These are phyloP conservation scores for Rhodeus uyekii DNA, from an alignment of 2,797 vertebrate genomes.

Conservation along the genomic window DNA sequence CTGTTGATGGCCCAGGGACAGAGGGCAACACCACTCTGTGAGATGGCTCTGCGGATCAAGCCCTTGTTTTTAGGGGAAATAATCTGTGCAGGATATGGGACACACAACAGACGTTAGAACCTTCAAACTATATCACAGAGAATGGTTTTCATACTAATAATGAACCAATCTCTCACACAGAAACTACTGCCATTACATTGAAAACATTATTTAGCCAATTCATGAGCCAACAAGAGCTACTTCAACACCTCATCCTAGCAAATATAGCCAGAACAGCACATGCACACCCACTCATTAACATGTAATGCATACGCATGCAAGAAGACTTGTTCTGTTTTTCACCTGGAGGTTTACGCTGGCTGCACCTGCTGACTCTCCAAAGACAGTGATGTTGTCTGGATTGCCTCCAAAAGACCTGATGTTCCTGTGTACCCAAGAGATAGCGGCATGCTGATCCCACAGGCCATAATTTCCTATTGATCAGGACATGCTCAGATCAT, in stretches of 20 bases:
- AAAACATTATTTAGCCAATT: neutral
- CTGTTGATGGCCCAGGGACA: slow-evolving; percentile 86
- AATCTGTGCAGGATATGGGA: slow-evolving; percentile 70
- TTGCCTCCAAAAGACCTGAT: slow-evolving; percentile 91
- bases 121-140: neutral
- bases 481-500: neutral
- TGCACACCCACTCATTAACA: neutral
- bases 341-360: slow-evolving; percentile 91
- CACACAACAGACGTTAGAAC: neutral
- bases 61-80: slow-evolving; percentile 88
- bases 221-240: neutral
- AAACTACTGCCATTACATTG: neutral
- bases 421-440: slow-evolving; percentile 94
- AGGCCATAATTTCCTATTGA: slow-evolving; percentile 89
- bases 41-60: slow-evolving; percentile 87
- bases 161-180: neutral
- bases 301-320: neutral
- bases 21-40: slow-evolving; percentile 86
- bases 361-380: slow-evolving; percentile 91
- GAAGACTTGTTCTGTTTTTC: too few relatives aligned
- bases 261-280: neutral
- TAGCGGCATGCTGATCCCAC: slow-evolving; percentile 94
- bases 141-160: neutral
- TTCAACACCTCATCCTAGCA: neutral
- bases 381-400: slow-evolving; percentile 89